Evolutionary conservation across 2,888 invertebrate genomes (phyloP).

Genomic region (Listrodromus nycthemerus): DNA sequence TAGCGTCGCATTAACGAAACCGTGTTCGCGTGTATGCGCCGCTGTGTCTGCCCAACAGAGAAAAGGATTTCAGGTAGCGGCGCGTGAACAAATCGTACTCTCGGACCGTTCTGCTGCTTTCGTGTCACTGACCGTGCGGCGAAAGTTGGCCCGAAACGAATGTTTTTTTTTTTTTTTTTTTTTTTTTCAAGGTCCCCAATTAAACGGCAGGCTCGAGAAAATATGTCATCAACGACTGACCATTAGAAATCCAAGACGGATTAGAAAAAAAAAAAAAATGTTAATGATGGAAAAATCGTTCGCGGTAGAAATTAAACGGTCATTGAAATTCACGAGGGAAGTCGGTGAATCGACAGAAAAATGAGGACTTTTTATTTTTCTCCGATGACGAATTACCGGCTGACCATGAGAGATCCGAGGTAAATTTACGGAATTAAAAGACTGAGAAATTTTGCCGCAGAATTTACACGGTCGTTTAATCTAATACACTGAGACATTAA

Average conservation of each 20-base stretch:
- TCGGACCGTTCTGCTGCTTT: slow-evolving; percentile 48
- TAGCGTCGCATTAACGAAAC: slow-evolving; percentile 55
- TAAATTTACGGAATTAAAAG: neutral
- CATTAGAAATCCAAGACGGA: neutral
- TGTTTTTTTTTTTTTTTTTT: slow-evolving; percentile 26
- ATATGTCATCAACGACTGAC: neutral
- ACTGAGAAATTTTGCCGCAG: neutral
- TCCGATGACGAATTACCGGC: neutral
- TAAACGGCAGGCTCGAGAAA: slow-evolving; percentile 1
- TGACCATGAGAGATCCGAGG: neutral
- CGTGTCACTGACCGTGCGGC: slow-evolving; percentile 62
- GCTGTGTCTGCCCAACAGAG: slow-evolving; percentile 34
- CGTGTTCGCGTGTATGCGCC: slow-evolving; percentile 64
- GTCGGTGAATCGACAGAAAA: no score
- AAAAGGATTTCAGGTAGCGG: slow-evolving; percentile 57
- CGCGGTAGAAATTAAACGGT: neutral
- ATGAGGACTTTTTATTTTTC: no score
- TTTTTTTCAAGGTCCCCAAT: slow-evolving; percentile 23
- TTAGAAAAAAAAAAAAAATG: neutral
- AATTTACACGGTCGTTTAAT: neutral
- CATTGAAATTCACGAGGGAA: neutral
- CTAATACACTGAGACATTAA: neutral
- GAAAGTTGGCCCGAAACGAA: slow-evolving; percentile 32
- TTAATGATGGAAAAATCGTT: neutral
- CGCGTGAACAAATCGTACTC: slow-evolving; percentile 58